phyloP scores from a whole-genome alignment of 2,113 vertebrate genomes.

The Heterotilapia buettikoferi region DNA sequence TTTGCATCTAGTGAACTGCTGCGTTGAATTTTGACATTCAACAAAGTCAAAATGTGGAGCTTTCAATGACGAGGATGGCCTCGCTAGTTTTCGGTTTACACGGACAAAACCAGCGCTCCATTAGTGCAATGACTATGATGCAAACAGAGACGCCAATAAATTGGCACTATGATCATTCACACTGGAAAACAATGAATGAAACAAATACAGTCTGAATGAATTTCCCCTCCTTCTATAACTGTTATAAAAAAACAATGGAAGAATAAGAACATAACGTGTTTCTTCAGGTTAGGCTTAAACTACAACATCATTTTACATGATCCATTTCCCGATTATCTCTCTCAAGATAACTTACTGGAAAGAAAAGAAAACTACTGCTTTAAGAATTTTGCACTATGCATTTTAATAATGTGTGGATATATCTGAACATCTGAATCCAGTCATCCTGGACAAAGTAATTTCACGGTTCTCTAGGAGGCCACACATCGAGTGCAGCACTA shows the following conservation, averaged over 20 bases:
- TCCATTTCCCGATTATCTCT: neutral
- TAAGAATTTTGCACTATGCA: neutral
- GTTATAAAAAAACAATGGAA: neutral
- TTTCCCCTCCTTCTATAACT: neutral
- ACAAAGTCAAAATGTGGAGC: neutral
- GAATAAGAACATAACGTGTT: neutral
- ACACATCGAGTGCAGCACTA: conserved; percentile 24
- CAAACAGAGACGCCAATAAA: neutral
- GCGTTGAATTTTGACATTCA: neutral
- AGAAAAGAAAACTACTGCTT: neutral
- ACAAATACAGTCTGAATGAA: neutral
- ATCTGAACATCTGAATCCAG: neutral
- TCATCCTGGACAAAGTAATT: neutral
- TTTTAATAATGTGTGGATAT: neutral
- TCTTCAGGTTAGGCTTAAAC: neutral
- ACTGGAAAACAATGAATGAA: neutral
- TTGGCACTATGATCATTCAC: neutral
- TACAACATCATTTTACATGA: neutral
- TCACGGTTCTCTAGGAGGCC: neutral
- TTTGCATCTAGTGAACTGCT: neutral
- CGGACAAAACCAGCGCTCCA: neutral
- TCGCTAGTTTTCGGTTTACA: neutral
- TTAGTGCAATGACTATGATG: neutral
- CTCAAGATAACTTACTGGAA: neutral
- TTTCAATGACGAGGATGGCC: neutral